These are phyloP conservation scores for Aplysia californica DNA, from an alignment of 1,140 invertebrate species.

Conservation along the genomic window DNA sequence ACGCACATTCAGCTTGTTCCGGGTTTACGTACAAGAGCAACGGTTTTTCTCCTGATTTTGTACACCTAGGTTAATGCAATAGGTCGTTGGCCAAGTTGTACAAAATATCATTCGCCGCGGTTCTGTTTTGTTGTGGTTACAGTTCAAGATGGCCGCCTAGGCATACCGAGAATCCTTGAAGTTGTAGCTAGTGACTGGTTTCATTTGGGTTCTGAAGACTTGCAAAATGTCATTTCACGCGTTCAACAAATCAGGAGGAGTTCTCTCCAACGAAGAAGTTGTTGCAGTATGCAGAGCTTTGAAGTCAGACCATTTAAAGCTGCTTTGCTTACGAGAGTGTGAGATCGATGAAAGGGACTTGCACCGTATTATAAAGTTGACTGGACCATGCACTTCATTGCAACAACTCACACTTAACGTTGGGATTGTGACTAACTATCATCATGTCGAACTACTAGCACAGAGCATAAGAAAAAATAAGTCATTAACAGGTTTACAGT, in stretches of 20 bases:
- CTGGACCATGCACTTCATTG: slow-evolving; percentile 42
- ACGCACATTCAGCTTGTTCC: background rate
- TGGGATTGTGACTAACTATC: slow-evolving; percentile 41
- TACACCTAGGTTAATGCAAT: background rate
- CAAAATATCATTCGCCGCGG: background rate
- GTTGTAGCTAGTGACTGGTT: slow-evolving; percentile 30
- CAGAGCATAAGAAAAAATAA: slow-evolving; percentile 47
- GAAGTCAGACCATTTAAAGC: slow-evolving; percentile 29
- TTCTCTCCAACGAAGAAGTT: slow-evolving; percentile 34
- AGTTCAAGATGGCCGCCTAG: no score
- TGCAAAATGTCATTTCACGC: slow-evolving; percentile 26
- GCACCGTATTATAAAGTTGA: slow-evolving; percentile 44
- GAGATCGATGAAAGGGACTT: slow-evolving; percentile 41
- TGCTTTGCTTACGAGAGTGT: slow-evolving; percentile 52
- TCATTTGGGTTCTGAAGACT: slow-evolving; percentile 29
- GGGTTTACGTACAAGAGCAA: background rate
- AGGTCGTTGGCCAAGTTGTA: background rate
- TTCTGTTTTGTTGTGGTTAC: background rate
- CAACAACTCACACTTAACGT: slow-evolving; percentile 53
- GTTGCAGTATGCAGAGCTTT: slow-evolving; percentile 36
- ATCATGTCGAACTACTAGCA: slow-evolving; percentile 42
- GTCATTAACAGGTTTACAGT: slow-evolving; percentile 52
- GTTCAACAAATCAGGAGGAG: slow-evolving; percentile 32
- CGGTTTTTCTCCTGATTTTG: background rate
- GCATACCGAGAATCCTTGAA: slow-evolving; percentile 30